Percentiles rank a stretch among this genome's conserved stretches.
Conservation (phyloP, 2,113 vertebrate species). For the Gymnogyps californianus region DNA sequence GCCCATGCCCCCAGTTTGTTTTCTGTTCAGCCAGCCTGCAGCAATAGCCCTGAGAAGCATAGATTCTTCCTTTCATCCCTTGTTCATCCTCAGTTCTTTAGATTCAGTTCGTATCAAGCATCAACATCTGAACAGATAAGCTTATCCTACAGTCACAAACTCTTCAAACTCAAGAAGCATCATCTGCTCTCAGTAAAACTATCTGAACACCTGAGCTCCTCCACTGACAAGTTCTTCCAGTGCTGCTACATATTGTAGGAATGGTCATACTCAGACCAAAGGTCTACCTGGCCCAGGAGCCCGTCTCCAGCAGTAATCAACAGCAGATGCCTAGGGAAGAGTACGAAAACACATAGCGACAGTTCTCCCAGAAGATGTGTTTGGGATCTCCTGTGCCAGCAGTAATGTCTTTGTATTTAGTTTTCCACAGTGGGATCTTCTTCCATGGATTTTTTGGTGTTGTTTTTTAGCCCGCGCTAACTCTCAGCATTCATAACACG, state of each 20-base stretch:
- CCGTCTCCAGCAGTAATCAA: neutral
- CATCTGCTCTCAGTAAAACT: neutral
- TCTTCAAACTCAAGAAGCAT: neutral
- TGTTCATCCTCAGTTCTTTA: neutral
- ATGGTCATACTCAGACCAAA: neutral
- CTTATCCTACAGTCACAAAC: neutral
- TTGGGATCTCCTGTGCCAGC: neutral
- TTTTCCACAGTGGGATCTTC: neutral
- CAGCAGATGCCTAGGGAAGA: neutral
- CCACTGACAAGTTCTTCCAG: neutral
- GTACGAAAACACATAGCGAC: neutral
- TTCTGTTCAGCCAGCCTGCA: neutral
- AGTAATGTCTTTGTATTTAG: neutral
- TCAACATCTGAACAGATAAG: neutral
- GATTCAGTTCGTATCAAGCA: neutral
- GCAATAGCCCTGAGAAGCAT: neutral
- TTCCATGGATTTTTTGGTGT: neutral
- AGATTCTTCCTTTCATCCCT: neutral
- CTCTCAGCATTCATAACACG: neutral
- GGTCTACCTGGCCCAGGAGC: neutral
- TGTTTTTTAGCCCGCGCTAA: neutral
- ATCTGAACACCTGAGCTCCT: neutral
- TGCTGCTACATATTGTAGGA: rapidly evolving
- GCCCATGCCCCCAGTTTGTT: neutral
- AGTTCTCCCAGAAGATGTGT: neutral